Conservation (phyloP, 1,140 invertebrate species). For the Oedothorax gibbosus region DNA sequence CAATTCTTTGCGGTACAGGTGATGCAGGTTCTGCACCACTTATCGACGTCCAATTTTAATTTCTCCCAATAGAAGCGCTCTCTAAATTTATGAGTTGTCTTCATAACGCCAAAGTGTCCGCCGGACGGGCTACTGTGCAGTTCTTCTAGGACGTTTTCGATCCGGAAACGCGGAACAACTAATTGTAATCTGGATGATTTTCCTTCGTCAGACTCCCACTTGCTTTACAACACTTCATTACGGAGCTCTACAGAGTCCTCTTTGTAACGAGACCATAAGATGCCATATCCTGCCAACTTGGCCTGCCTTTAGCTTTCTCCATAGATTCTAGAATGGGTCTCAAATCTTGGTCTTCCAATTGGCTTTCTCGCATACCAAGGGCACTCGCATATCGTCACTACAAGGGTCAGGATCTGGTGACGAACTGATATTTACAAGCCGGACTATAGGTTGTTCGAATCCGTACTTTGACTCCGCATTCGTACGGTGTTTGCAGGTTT, state of each 20-base stretch:
- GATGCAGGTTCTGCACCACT: no score
- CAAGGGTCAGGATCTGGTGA: not conserved
- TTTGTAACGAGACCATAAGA: not conserved
- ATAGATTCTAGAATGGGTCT: not conserved
- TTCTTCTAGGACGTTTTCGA: no score
- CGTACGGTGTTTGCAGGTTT: conserved; percentile 15
- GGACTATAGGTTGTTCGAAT: not conserved
- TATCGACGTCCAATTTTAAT: no score
- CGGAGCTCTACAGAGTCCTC: not conserved
- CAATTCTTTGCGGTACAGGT: no score
- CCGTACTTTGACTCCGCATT: not conserved
- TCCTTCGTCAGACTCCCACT: no score
- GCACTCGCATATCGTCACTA: no score
- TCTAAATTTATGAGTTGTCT: no score
- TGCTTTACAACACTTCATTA: not conserved
- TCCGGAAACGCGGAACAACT: no score
- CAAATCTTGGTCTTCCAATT: not conserved
- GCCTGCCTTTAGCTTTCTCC: not conserved
- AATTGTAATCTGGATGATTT: no score
- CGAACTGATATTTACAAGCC: not conserved
- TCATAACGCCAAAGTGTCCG: no score
- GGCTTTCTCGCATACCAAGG: not conserved
- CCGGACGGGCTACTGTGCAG: no score
- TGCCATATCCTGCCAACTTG: not conserved
- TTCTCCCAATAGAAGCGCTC: no score